These are phyloP conservation scores for Otolemur garnettii DNA, from an alignment of 2,113 vertebrate species.

Conservation along the genomic window DNA sequence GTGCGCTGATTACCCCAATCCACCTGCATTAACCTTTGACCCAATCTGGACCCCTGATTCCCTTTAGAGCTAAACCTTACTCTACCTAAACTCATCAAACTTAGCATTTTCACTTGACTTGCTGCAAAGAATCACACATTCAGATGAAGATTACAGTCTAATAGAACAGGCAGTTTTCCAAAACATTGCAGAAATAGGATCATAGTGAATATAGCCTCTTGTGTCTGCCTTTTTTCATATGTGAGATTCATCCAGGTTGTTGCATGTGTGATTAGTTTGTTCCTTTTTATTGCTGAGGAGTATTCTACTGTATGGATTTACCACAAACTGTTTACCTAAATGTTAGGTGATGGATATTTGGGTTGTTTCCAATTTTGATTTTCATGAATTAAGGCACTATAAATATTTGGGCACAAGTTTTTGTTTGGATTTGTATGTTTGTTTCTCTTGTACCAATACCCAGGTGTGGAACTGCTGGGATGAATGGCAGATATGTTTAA, in stretches of 20 bases:
- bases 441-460: neutral
- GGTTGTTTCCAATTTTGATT: slow-evolving; percentile 7
- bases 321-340: neutral
- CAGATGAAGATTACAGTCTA: neutral
- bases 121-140: neutral
- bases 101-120: neutral
- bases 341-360: neutral
- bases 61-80: neutral
- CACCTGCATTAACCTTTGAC: neutral
- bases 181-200: slow-evolving; percentile 14
- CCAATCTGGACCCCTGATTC: neutral
- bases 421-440: slow-evolving; percentile 45
- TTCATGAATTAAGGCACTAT: slow-evolving; percentile 8
- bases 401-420: slow-evolving; percentile 3
- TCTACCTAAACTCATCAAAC: neutral
- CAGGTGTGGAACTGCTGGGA: neutral
- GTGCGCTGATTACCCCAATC: neutral
- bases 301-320: neutral
- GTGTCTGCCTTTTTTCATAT: slow-evolving; percentile 16
- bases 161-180: slow-evolving; percentile 4
- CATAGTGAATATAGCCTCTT: neutral
- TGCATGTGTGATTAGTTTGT: neutral
- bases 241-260: neutral
- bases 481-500: neutral
- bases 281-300: slow-evolving; percentile 2